Conservation (phyloP, 2,797 vertebrate species). For the Erithacus rubecula region DNA sequence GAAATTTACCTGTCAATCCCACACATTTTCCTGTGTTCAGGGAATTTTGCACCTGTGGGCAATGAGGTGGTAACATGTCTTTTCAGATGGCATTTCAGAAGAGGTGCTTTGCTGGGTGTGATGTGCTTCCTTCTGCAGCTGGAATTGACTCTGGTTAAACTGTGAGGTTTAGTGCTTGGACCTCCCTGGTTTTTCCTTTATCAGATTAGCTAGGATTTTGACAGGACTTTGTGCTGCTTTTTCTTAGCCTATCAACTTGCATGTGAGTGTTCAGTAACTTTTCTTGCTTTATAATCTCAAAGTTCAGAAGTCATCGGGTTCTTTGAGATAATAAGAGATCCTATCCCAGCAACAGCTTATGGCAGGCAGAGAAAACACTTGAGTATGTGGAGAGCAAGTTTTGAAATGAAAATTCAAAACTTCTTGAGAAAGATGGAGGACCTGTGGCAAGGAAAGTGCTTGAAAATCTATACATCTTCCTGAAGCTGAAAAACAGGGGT, state of each 20-base stretch:
- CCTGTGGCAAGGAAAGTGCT: background rate
- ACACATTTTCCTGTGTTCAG: background rate
- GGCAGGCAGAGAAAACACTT: accelerated
- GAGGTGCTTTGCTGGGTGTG: background rate
- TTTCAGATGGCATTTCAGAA: background rate
- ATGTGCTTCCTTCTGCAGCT: background rate
- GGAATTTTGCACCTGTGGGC: background rate
- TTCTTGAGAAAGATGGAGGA: background rate
- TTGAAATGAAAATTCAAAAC: background rate
- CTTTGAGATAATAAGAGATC: background rate
- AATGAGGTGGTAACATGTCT: background rate
- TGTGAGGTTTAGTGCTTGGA: background rate
- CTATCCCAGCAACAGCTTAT: background rate
- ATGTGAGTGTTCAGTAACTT: slow-evolving; percentile 44
- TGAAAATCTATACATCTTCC: background rate
- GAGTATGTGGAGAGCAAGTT: background rate
- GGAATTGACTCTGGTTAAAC: background rate
- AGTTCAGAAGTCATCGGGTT: slow-evolving; percentile 12
- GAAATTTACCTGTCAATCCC: background rate
- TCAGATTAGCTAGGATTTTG: slow-evolving; percentile 67
- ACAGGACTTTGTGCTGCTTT: slow-evolving; percentile 68
- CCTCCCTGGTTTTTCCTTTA: slow-evolving; percentile 19
- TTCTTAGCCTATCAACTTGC: slow-evolving; percentile 49
- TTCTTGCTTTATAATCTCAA: slow-evolving; percentile 58
- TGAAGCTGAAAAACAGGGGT: background rate